A percentile compares a stretch with the other conserved stretches of the same genome.
Evolutionary conservation across 2,113 vertebrate genomes (phyloP).

Genomic region (Ceuthmochares aereus): DNA sequence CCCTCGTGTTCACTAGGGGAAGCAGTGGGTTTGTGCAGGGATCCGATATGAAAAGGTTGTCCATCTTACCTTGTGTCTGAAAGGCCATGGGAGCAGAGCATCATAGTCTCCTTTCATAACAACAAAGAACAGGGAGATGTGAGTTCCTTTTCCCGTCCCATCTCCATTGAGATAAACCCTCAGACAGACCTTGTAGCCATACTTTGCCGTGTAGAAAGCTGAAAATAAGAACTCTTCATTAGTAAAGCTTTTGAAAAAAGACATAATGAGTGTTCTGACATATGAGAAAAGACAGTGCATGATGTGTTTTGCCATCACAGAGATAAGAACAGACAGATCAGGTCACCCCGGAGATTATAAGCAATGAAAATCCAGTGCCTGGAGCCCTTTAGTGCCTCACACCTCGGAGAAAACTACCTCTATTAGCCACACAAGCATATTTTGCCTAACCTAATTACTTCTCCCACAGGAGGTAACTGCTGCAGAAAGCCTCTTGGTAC

Average conservation of each 20-base stretch:
- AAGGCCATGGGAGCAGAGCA: slow-evolving; percentile 84
- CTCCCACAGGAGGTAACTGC: background rate
- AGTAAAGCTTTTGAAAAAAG: background rate
- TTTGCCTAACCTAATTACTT: background rate
- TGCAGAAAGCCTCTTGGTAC: background rate
- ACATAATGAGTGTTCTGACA: background rate
- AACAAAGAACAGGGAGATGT: slow-evolving; percentile 87
- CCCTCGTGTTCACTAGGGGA: background rate
- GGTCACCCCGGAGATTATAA: background rate
- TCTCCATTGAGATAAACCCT: slow-evolving; percentile 86
- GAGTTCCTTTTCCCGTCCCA: slow-evolving; percentile 81
- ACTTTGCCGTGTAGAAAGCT: slow-evolving; percentile 87
- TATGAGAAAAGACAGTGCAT: accelerated
- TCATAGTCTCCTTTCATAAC: slow-evolving; percentile 88
- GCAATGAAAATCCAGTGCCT: background rate
- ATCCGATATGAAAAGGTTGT: background rate
- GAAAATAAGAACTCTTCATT: background rate
- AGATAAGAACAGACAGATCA: background rate
- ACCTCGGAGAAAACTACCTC: background rate
- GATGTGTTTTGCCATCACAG: background rate
- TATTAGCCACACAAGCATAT: background rate
- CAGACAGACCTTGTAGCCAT: slow-evolving; percentile 86
- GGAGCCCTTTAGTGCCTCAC: background rate
- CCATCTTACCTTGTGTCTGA: slow-evolving; percentile 83
- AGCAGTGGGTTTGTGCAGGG: background rate